A percentile compares a stretch with the other conserved stretches of the same genome.
phyloP scores from a whole-genome alignment of 1,140 invertebrate species.

The Penaeus chinensis region DNA sequence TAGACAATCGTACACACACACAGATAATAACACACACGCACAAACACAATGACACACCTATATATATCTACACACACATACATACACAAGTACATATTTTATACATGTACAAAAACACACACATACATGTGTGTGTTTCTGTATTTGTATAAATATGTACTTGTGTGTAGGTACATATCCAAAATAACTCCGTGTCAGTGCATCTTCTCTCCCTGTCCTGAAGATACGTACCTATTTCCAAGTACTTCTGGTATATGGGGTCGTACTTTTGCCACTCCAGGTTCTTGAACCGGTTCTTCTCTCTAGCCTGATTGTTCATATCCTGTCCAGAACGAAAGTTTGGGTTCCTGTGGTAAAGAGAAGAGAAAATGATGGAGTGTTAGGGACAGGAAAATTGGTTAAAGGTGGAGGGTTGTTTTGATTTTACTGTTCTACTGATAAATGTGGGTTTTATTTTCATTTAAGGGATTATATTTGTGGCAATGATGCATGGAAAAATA shows the following conservation, averaged over 20 bases:
- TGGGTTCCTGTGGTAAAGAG: conserved; percentile 30
- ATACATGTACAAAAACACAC: background rate
- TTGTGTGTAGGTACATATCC: background rate
- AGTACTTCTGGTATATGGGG: conserved; percentile 47
- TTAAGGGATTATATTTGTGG: too few relatives aligned
- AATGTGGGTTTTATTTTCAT: too few relatives aligned
- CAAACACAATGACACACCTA: background rate
- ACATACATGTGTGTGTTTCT: background rate
- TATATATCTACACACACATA: background rate
- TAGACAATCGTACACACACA: background rate
- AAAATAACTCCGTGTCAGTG: background rate
- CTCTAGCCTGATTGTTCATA: background rate
- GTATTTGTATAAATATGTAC: background rate
- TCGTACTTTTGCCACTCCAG: conserved; percentile 49
- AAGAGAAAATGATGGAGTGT: background rate
- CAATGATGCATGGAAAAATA: background rate
- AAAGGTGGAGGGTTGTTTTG: background rate
- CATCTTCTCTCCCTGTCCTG: background rate
- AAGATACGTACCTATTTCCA: conserved; percentile 30
- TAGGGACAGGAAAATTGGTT: background rate
- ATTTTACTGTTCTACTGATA: too few relatives aligned
- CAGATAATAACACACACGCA: background rate
- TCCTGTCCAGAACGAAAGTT: conserved; percentile 26
- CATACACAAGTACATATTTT: background rate
- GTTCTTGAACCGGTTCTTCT: conserved; percentile 23